Percentiles rank a stretch among this genome's conserved stretches.
These are phyloP conservation scores for Rhagonycha lutea DNA, from an alignment of 2,888 invertebrate genomes.

Conservation along the genomic window DNA sequence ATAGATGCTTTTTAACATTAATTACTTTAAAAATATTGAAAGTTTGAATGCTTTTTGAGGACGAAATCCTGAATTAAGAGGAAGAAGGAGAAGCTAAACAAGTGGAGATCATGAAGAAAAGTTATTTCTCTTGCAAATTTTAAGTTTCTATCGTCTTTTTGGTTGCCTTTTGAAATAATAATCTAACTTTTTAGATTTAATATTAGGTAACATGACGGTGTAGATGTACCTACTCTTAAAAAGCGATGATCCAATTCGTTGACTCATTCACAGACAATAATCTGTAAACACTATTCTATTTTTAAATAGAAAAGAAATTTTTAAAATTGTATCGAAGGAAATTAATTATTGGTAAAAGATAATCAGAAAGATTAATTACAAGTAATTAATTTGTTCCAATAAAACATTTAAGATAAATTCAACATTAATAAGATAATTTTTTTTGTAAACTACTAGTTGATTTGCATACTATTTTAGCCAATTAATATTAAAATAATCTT, in stretches of 20 bases:
- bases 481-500: not conserved
- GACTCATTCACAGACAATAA: not conserved
- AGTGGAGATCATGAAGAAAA: no score
- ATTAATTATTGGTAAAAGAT: not conserved
- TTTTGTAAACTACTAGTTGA: not conserved
- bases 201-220: not conserved
- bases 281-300: not conserved
- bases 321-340: not conserved
- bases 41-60: no score
- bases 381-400: not conserved
- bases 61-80: no score
- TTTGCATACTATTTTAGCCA: not conserved
- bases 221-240: not conserved
- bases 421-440: not conserved
- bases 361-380: not conserved
- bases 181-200: not conserved
- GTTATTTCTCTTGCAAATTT: no score
- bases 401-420: not conserved
- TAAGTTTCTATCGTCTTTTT: not conserved
- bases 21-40: not conserved
- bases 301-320: not conserved
- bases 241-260: not conserved
- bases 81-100: no score
- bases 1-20: not conserved
- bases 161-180: not conserved